Conservation (phyloP, 1,140 invertebrate genomes). For the Stegodyphus dumicola region DNA sequence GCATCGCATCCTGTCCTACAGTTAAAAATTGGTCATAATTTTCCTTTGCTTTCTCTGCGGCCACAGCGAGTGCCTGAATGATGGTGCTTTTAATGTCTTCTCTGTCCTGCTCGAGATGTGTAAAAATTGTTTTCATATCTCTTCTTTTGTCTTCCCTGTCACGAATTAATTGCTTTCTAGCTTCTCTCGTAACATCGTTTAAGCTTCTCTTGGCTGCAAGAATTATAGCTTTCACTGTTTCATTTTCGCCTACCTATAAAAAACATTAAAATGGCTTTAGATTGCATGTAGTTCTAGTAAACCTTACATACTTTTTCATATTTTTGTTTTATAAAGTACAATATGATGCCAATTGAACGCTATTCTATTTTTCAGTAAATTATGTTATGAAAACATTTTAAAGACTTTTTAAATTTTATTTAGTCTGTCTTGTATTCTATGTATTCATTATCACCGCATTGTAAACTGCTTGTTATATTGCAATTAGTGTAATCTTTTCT, state of each 20-base stretch:
- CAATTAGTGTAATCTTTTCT: no score
- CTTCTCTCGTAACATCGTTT: slow-evolving; percentile 10
- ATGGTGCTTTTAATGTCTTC: slow-evolving; percentile 21
- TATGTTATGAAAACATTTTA: no score
- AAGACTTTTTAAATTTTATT: no score
- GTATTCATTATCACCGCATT: no score
- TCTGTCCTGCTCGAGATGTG: background rate
- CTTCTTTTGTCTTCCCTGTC: background rate
- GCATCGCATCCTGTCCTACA: slow-evolving; percentile 15
- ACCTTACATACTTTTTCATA: background rate
- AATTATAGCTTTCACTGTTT: background rate
- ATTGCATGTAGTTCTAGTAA: background rate
- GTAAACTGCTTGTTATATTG: no score
- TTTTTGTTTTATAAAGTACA: no score
- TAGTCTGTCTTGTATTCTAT: no score
- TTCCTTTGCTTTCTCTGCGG: background rate
- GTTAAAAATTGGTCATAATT: background rate
- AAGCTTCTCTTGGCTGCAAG: background rate
- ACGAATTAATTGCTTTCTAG: background rate
- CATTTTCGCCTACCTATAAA: background rate
- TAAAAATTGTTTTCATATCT: slow-evolving; percentile 1
- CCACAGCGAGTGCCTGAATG: background rate
- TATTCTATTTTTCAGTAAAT: no score
- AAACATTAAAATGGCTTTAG: background rate
- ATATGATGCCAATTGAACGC: no score